Evolutionary conservation across 1,140 invertebrate genomes (phyloP), one percentile per base, ranked within the genome.

Genomic region (Drosophila simulans): DNA sequence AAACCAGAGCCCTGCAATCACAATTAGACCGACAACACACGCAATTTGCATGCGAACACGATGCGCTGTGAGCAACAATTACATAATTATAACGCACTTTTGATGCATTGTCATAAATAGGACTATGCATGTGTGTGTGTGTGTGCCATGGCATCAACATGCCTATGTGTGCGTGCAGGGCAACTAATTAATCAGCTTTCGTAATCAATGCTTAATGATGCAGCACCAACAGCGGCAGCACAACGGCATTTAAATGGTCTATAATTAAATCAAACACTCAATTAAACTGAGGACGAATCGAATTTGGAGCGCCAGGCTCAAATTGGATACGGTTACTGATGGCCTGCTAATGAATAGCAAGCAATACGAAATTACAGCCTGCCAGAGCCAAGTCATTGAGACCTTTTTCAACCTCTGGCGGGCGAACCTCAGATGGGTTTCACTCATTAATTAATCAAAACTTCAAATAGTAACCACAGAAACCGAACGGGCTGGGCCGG

Each of bases 221-320:
- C 83, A 85, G 70, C 66, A 70, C 11, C 55, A 57, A 31, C 69
- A 75, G 45, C 69, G 31, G 52, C 45, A 66, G 62, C 60, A 63
- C 68, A 85, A 55, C 53, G 68, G 52, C 64, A 86, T 86, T 86
- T 86, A 85, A 86, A 80, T 80, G 84, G 66, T 77, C 65, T 79
- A 69, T 86, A 86, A 86, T 86, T 88, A 86, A 86, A 86, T 83
- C 84, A 86, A 86, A 88, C 84, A 86, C 83, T 88, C 75, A 89
- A 86, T 86, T 88, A 86, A 88, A 70, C 53, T 53, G 42, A 43
- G 43, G 49, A 55, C 64, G 42, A 53, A 65, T 52, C 62, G 49
- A 59, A 63, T 48, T 43, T 27, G 63, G 48, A 46, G 57, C 69
- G 52, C 43, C 40, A 37, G 25, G n/a, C 39, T 51, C 60, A 31